These are phyloP conservation scores for Tricholauxania praeusta DNA, from an alignment of 2,888 invertebrate species.

Conservation along the genomic window DNA sequence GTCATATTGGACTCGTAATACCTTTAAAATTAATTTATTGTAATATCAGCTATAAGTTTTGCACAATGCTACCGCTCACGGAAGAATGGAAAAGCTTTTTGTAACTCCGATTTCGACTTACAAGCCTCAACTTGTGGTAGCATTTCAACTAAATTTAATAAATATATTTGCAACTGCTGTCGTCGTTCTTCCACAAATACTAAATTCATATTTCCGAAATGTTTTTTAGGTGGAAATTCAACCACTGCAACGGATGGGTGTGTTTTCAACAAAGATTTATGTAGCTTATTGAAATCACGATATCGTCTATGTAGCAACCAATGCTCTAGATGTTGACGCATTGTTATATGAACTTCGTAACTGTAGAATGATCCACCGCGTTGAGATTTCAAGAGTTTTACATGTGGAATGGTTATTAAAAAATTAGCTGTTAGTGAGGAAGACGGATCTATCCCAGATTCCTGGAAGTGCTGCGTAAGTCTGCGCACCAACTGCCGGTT, in stretches of 20 bases:
- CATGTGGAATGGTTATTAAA: constrained; percentile 64
- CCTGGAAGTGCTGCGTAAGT: constrained; percentile 60
- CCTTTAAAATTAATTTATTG: too few relatives aligned
- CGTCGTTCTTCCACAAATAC: constrained; percentile 90
- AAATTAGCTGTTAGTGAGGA: constrained; percentile 62
- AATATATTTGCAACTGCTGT: constrained; percentile 85
- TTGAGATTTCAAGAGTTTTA: constrained; percentile 56
- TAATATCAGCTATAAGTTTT: background rate
- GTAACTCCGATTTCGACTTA: constrained; percentile 81
- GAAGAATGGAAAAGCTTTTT: constrained; percentile 88
- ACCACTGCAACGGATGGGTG: constrained; percentile 82
- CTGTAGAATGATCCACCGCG: constrained; percentile 57
- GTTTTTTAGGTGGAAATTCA: constrained; percentile 96
- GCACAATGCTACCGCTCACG: constrained; percentile 70
- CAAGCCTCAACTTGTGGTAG: constrained; percentile 83
- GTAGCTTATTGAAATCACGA: constrained; percentile 90
- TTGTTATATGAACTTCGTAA: constrained; percentile 66
- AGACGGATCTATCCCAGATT: constrained; percentile 60
- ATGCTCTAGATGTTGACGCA: constrained; percentile 75
- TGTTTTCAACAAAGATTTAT: constrained; percentile 82
- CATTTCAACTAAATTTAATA: constrained; percentile 85
- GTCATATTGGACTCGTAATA: too few relatives aligned
- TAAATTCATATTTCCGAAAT: constrained; percentile 89
- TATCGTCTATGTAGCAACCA: constrained; percentile 97
- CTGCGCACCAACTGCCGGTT: constrained; percentile 63